Evolutionary conservation across 2,888 invertebrate genomes (phyloP).

Genomic region (Himalopsyche anomala): DNA sequence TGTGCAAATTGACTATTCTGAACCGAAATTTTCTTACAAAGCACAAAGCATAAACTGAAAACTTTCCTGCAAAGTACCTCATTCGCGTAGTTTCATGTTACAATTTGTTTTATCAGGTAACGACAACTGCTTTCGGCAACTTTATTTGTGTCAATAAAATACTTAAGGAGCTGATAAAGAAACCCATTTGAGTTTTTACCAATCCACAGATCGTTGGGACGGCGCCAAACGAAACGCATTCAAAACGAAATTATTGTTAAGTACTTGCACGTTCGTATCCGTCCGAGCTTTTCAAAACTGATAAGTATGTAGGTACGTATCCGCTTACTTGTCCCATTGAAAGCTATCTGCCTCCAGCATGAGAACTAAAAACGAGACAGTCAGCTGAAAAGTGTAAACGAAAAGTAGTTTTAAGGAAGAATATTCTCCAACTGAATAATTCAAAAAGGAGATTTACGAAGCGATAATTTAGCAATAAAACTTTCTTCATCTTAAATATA

Average conservation of each 20-base stretch:
- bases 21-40: background rate
- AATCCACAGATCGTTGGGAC: constrained; percentile 28
- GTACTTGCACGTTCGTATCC: constrained; percentile 3
- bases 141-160: constrained; percentile 39
- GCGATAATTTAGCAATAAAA: background rate
- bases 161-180: constrained; percentile 30
- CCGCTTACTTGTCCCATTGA: background rate
- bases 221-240: constrained; percentile 22
- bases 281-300: constrained; percentile 32
- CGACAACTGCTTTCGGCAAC: constrained; percentile 28
- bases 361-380: constrained; percentile 22
- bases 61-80: constrained; percentile 17
- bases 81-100: constrained; percentile 16
- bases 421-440: background rate
- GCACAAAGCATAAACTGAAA: constrained; percentile 3
- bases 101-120: constrained; percentile 35
- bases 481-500: no score
- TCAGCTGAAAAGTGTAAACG: constrained; percentile 21
- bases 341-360: constrained; percentile 28
- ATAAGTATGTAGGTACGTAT: background rate
- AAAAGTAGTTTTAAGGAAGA: constrained; percentile 22
- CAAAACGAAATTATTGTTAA: constrained; percentile 38
- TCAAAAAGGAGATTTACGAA: background rate
- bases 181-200: constrained; percentile 8
- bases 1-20: background rate